Conservation (phyloP, 2,797 vertebrate species). For the Glyptemys insculpta region DNA sequence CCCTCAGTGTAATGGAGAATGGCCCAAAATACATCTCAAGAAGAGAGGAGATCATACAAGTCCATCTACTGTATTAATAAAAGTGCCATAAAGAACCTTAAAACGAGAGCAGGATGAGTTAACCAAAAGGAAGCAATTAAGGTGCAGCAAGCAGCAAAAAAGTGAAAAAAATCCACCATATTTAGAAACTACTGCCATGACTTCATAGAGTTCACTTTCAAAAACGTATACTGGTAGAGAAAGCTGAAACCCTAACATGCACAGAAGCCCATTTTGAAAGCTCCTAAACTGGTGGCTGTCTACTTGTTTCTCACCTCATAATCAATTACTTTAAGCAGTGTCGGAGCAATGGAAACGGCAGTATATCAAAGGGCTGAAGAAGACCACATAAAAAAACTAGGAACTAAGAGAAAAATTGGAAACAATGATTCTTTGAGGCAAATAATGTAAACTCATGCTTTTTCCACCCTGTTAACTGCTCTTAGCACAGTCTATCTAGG, state of each 20-base stretch:
- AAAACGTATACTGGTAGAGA: neutral
- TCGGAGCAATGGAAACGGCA: constrained; percentile 38
- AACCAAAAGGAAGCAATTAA: neutral
- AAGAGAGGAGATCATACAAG: neutral
- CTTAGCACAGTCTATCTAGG: no score
- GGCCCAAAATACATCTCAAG: neutral
- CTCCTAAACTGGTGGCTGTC: neutral
- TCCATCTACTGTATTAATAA: accelerated
- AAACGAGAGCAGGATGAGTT: neutral
- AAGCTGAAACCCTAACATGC: neutral
- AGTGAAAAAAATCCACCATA: accelerated
- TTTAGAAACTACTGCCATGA: neutral
- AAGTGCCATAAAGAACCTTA: neutral
- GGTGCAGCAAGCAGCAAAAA: neutral
- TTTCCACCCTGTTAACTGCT: neutral
- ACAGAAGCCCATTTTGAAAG: neutral
- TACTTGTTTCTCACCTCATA: constrained; percentile 31
- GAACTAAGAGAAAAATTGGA: constrained; percentile 66
- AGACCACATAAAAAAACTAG: constrained; percentile 41
- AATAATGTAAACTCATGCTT: constrained; percentile 57
- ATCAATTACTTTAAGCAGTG: constrained; percentile 29
- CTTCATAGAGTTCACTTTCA: neutral
- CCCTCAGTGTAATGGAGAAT: neutral
- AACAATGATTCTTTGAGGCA: constrained; percentile 52
- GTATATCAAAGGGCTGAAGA: constrained; percentile 35